These are phyloP conservation scores for Melanostigma gelatinosum DNA, from an alignment of 2,113 vertebrate genomes.

Conservation along the genomic window DNA sequence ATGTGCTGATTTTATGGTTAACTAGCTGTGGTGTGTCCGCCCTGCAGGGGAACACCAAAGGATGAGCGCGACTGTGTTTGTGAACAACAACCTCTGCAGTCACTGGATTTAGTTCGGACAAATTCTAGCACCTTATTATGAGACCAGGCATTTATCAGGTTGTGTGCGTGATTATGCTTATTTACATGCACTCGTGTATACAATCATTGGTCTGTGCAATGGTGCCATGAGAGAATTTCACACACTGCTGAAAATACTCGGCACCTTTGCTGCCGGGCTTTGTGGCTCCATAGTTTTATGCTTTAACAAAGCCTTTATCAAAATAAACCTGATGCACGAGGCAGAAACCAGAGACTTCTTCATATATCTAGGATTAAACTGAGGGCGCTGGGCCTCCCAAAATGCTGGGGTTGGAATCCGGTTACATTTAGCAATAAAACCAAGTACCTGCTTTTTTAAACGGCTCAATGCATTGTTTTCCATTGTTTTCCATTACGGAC, in stretches of 20 bases:
- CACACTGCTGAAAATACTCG: conserved; percentile 74
- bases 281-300: conserved; percentile 35
- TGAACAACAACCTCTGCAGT: conserved; percentile 39
- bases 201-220: conserved; percentile 6
- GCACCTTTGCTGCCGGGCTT: conserved; percentile 48
- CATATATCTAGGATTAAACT: conserved; percentile 53
- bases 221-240: conserved; percentile 56
- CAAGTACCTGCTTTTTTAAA: conserved; percentile 24
- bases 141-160: conserved; percentile 54
- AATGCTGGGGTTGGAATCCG: conserved; percentile 46
- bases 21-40: conserved; percentile 8
- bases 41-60: conserved; percentile 29
- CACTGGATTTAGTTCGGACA: conserved; percentile 65
- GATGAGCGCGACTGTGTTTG: conserved; percentile 47
- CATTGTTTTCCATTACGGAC: neutral
- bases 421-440: conserved; percentile 59
- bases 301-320: conserved; percentile 62
- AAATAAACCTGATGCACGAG: conserved; percentile 55
- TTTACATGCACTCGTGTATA: conserved; percentile 23
- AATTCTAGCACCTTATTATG: conserved; percentile 69
- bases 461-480: conserved; percentile 31
- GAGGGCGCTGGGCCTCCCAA: conserved; percentile 25
- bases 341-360: conserved; percentile 43
- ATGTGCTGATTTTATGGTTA: conserved; percentile 29
- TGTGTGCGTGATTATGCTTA: conserved; percentile 46